Evolutionary conservation across 2,113 vertebrate species (phyloP).

Genomic region (Trogon surrucura): DNA sequence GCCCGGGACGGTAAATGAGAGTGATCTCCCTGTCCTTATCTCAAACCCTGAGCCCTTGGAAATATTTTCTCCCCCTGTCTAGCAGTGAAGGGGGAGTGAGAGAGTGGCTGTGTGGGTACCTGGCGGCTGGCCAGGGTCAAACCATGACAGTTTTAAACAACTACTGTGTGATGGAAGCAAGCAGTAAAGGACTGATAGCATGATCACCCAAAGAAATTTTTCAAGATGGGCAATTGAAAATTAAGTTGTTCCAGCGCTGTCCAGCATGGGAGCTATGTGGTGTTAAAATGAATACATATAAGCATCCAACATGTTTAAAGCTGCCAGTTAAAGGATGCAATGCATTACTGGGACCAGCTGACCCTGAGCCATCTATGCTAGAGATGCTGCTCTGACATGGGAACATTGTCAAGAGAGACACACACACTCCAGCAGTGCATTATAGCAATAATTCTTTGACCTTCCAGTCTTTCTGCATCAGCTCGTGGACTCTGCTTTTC

Average conservation of each 20-base stretch:
- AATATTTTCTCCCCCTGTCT: no score
- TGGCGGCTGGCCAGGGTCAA: no score
- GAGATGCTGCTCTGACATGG: background rate
- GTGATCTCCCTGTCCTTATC: no score
- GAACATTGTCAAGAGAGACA: background rate
- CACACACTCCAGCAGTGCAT: background rate
- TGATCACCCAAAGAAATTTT: background rate
- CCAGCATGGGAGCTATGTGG: background rate
- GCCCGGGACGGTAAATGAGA: no score
- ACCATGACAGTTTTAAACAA: no score
- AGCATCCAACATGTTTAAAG: background rate
- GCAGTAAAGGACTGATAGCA: background rate
- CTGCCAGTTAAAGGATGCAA: background rate
- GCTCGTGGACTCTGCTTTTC: background rate
- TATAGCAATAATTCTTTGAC: background rate
- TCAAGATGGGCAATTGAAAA: background rate
- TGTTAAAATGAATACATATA: background rate
- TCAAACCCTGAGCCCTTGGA: no score
- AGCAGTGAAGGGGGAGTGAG: no score
- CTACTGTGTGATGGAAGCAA: background rate
- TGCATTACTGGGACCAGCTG: background rate
- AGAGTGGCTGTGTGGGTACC: no score
- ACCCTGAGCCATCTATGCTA: background rate
- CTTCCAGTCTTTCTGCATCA: fast-evolving
- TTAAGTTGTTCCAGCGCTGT: background rate